Conservation (phyloP, 2,888 invertebrate species). For the Epinotia brunnichana region DNA sequence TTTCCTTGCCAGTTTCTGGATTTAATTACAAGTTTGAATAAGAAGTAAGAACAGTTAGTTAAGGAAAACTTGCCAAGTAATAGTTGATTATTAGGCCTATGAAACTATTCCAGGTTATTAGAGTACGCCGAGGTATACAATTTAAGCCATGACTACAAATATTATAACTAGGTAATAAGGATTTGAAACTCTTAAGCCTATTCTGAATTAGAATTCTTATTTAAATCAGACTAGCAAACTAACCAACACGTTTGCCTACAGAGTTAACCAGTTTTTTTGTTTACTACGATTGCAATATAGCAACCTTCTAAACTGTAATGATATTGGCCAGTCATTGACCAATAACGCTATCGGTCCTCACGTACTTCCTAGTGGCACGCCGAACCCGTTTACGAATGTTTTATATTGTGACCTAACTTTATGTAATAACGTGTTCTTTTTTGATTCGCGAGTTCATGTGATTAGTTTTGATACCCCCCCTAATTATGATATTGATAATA, state of each 20-base stretch:
- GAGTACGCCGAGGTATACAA: no score
- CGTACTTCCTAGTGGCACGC: slow-evolving; percentile 36
- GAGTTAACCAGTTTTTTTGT: slow-evolving; percentile 1
- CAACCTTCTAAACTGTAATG: slow-evolving; percentile 7
- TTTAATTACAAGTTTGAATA: not conserved
- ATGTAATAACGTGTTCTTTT: slow-evolving; percentile 18
- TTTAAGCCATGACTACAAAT: no score
- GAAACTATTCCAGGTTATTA: no score
- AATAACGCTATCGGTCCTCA: slow-evolving; percentile 28
- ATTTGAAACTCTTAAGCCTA: not conserved
- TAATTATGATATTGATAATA: no score
- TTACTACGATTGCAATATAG: slow-evolving; percentile 16
- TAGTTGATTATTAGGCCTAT: not conserved
- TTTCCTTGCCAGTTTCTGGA: slow-evolving; percentile 8
- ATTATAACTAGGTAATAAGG: no score
- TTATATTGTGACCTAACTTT: slow-evolving; percentile 21
- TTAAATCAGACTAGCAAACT: not conserved
- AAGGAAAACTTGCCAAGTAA: not conserved
- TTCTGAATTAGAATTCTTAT: not conserved
- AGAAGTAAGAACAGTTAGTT: not conserved
- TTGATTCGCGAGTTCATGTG: not conserved
- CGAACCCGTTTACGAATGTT: slow-evolving; percentile 33
- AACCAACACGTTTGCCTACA: not conserved
- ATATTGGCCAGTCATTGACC: slow-evolving; percentile 30
- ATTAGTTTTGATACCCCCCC: slow-evolving; percentile 6